Percentiles rank a stretch among this genome's conserved stretches.
Conservation (phyloP, 37 sponge, comb jelly and placozoan genomes). For the Axinella damicornis region DNA sequence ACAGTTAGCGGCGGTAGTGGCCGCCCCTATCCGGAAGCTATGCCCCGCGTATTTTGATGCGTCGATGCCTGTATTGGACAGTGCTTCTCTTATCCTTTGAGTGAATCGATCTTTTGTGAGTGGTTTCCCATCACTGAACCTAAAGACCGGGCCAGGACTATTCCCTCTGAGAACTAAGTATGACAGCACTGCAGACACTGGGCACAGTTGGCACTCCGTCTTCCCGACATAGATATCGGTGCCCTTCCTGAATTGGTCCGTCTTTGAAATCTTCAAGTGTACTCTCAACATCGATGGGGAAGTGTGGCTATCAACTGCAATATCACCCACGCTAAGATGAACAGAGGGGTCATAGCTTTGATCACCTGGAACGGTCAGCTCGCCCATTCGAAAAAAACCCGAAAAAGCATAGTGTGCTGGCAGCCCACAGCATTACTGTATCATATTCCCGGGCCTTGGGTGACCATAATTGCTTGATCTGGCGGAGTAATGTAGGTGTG, state of each 20-base stretch:
- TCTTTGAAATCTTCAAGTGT: neutral
- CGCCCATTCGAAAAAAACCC: conserved; percentile 16
- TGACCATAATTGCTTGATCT: neutral
- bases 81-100: neutral
- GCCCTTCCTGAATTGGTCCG: neutral
- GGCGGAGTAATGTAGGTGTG: conserved; percentile 14
- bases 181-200: neutral
- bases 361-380: neutral
- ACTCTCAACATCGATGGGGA: neutral
- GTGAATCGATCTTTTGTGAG: neutral
- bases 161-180: neutral
- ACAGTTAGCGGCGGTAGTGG: too few species aligned
- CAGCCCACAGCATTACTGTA: neutral
- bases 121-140: neutral
- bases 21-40: too few species aligned
- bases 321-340: conserved; percentile 9
- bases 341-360: neutral
- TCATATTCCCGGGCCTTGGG: neutral
- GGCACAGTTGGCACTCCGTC: neutral
- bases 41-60: too few species aligned
- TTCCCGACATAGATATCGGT: neutral
- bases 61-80: neutral
- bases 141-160: neutral
- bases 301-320: neutral
- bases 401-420: conserved; percentile 6